Conservation (phyloP, 2,113 vertebrate species). For the Hipposideros armiger region DNA sequence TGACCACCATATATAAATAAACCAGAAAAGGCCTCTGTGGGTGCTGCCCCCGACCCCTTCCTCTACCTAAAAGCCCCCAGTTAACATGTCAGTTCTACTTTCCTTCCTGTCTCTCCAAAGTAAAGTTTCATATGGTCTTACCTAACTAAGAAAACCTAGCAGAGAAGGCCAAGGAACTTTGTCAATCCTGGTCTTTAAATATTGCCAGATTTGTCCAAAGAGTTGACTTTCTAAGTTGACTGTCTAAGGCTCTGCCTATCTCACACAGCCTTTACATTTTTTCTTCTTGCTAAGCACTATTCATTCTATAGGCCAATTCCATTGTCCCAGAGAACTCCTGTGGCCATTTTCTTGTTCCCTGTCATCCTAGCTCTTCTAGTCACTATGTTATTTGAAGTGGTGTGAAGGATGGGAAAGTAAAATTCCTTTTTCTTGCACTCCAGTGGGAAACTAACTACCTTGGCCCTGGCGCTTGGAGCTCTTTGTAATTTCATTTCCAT, state of each 20-base stretch:
- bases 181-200: not conserved
- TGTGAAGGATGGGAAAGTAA: not conserved
- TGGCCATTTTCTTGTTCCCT: conserved; percentile 7
- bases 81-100: not conserved
- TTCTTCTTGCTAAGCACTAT: conserved; percentile 1
- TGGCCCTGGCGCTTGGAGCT: not conserved
- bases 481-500: conserved; percentile 6
- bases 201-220: not conserved
- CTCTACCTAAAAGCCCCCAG: not conserved
- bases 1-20: not conserved
- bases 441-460: not conserved
- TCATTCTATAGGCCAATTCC: not conserved
- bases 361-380: not conserved
- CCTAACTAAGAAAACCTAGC: not conserved
- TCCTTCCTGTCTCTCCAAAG: not conserved
- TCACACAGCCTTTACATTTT: not conserved
- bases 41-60: not conserved
- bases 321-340: not conserved
- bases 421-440: conserved; percentile 23
- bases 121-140: not conserved
- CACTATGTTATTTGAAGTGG: conserved; percentile 8
- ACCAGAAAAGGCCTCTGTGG: not conserved
- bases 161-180: not conserved
- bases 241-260: not conserved
- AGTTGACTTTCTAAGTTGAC: not conserved